Conservation (phyloP, 2,888 invertebrate genomes). For the Cerastis rubricosa region DNA sequence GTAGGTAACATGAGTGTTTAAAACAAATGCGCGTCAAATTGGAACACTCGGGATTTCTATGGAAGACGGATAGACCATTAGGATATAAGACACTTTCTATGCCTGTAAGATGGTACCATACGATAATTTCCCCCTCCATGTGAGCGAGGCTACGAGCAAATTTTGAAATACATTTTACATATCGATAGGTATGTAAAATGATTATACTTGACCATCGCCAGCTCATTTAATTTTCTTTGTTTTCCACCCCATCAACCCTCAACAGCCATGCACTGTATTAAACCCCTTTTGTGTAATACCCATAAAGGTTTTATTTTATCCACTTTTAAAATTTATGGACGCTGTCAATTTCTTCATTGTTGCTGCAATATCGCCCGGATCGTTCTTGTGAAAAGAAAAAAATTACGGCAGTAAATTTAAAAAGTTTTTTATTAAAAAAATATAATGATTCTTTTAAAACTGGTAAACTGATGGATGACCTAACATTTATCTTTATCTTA, state of each 20-base stretch:
- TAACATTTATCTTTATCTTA: neutral
- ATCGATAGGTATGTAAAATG: neutral
- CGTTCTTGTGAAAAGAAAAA: constrained; percentile 10
- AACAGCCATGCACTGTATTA: constrained; percentile 18
- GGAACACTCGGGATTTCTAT: too few species aligned
- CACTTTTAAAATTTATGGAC: constrained; percentile 43
- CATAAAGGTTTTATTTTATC: constrained; percentile 50
- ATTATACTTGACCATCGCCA: neutral
- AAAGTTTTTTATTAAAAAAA: neutral
- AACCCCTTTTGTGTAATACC: constrained; percentile 26
- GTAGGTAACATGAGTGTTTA: constrained; percentile 1
- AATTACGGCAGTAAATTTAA: neutral
- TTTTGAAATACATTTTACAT: neutral
- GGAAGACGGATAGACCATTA: too few species aligned
- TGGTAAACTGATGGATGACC: neutral
- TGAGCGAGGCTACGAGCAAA: fast-evolving
- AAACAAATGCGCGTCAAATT: neutral
- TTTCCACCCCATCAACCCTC: constrained; percentile 11
- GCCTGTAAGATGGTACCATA: neutral
- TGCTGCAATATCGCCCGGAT: constrained; percentile 16
- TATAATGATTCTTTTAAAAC: neutral
- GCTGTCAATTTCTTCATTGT: constrained; percentile 48
- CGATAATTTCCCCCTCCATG: neutral
- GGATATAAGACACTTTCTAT: neutral
- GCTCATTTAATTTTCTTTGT: constrained; percentile 24